Evolutionary conservation across 2,113 vertebrate genomes (phyloP).

Genomic region (Pedetes capensis): DNA sequence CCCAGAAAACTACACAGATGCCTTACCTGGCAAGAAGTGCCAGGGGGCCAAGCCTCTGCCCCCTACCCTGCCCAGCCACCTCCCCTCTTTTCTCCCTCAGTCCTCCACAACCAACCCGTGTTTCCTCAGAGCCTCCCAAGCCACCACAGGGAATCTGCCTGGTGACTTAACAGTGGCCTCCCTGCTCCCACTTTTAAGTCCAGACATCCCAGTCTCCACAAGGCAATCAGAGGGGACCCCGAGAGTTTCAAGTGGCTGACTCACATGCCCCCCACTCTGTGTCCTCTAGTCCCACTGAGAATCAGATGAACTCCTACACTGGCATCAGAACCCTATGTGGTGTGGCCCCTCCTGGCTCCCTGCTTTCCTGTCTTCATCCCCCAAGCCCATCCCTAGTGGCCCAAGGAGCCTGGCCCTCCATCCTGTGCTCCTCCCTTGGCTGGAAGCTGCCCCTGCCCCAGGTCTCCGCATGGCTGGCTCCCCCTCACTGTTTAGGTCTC

Average conservation of each 20-base stretch:
- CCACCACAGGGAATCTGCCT: no score
- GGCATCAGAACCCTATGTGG: background rate
- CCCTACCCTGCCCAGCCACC: rapidly evolving
- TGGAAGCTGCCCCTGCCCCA: background rate
- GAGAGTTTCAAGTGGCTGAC: background rate
- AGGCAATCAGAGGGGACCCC: background rate
- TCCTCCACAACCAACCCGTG: rapidly evolving
- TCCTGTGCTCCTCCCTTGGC: background rate
- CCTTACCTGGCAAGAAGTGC: rapidly evolving
- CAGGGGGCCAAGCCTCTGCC: background rate
- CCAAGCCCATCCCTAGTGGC: background rate
- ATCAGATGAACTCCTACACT: background rate
- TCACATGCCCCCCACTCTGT: rapidly evolving
- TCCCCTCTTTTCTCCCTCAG: rapidly evolving
- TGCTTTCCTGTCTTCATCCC: background rate
- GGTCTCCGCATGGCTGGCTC: background rate
- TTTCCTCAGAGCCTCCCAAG: background rate
- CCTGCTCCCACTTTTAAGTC: background rate
- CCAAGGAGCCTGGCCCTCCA: rapidly evolving
- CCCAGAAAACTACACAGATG: rapidly evolving
- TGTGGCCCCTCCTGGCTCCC: background rate
- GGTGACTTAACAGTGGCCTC: background rate
- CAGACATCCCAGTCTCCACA: background rate
- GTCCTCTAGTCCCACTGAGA: background rate
- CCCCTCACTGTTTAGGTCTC: background rate